phyloP scores from a whole-genome alignment of 2,888 invertebrate species.

The Nomada lathburiana region DNA sequence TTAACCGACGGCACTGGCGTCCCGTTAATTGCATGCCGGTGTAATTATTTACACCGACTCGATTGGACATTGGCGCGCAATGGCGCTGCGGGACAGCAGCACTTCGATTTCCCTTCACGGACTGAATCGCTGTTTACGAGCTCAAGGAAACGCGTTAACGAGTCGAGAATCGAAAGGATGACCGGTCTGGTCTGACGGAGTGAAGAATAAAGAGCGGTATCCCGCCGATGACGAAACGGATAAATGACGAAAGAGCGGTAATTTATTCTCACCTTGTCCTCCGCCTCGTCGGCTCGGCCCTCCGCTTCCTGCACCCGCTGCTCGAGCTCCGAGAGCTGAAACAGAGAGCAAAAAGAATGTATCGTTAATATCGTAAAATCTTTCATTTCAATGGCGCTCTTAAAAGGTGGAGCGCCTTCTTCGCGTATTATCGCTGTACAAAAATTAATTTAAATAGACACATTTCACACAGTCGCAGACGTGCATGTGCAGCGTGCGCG shows the following conservation, averaged over 20 bases:
- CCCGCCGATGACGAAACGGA: constrained; percentile 19
- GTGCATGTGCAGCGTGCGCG: not conserved
- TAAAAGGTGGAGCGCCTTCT: too few relatives aligned
- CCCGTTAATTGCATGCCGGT: constrained; percentile 50
- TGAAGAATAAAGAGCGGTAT: constrained; percentile 3
- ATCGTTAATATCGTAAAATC: not conserved
- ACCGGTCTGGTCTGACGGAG: not conserved
- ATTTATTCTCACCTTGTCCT: constrained; percentile 92
- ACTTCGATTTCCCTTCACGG: constrained; percentile 18
- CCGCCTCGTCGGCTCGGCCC: constrained; percentile 96
- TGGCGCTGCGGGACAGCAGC: not conserved
- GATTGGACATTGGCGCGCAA: constrained; percentile 6
- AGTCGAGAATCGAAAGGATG: constrained; percentile 16
- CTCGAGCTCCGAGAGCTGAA: constrained; percentile 97
- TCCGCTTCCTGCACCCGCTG: constrained; percentile 96
- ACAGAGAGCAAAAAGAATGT: constrained; percentile 75
- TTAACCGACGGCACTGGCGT: constrained; percentile 43
- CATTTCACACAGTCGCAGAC: too few relatives aligned
- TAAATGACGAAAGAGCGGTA: constrained; percentile 2
- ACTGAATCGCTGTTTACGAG: constrained; percentile 18
- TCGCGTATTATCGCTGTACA: too few relatives aligned
- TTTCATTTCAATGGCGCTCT: not conserved
- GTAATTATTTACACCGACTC: constrained; percentile 48
- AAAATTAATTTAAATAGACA: too few relatives aligned
- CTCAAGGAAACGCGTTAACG: constrained; percentile 18